Evolutionary conservation across 1,140 invertebrate species (phyloP).

Genomic region (Nomia melanderi): DNA sequence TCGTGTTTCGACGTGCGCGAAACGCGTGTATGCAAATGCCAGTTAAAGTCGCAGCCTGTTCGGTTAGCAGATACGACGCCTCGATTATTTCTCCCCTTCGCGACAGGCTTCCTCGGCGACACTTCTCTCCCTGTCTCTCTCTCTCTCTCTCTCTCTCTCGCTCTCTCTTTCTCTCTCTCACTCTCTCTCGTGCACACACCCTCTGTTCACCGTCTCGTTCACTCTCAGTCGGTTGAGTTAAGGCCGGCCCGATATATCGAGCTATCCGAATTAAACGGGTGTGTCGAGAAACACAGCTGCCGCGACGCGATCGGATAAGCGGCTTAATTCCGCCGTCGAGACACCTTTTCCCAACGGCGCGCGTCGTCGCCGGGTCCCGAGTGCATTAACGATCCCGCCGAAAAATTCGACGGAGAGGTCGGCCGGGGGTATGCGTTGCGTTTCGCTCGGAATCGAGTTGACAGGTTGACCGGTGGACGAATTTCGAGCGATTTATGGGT

Average conservation of each 20-base stretch:
- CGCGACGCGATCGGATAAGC: constrained; percentile 57
- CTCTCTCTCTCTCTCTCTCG: too few species aligned
- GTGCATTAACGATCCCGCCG: constrained; percentile 41
- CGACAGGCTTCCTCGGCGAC: constrained; percentile 47
- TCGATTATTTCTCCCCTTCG: constrained; percentile 27
- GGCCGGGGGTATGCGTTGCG: too few species aligned
- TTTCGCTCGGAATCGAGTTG: too few species aligned
- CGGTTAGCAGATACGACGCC: constrained; percentile 30
- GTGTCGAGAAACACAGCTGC: constrained; percentile 57
- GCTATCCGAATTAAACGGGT: constrained; percentile 61
- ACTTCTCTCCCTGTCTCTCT: constrained; percentile 46
- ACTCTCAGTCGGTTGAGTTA: background rate
- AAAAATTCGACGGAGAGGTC: constrained; percentile 16
- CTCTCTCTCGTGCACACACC: too few species aligned
- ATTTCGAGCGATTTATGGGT: too few species aligned
- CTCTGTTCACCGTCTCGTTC: too few species aligned
- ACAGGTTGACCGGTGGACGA: too few species aligned
- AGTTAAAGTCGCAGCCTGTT: constrained; percentile 17
- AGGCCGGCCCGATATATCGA: constrained; percentile 43
- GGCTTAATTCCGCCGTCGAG: constrained; percentile 55
- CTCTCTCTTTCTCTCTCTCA: too few species aligned
- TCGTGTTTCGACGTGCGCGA: constrained; percentile 16
- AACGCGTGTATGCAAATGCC: constrained; percentile 41
- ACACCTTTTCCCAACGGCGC: constrained; percentile 57
- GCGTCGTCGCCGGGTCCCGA: constrained; percentile 26